Percentiles rank a stretch among this genome's conserved stretches.
These are phyloP conservation scores for Entelurus aequoreus DNA, from an alignment of 2,113 vertebrate species.

Conservation along the genomic window DNA sequence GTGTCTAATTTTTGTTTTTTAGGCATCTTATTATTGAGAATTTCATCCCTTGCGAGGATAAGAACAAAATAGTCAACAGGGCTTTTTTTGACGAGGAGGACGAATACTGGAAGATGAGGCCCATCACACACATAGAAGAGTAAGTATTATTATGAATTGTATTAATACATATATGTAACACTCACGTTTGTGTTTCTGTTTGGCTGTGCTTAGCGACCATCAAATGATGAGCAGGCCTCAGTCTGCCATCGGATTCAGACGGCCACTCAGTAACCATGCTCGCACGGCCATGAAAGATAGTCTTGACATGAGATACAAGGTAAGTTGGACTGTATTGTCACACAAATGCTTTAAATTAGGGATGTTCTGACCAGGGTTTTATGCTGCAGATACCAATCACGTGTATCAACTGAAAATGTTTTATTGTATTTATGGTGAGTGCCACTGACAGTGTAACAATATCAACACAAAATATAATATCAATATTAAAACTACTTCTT, in stretches of 20 bases:
- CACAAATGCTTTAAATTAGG: too few relatives aligned
- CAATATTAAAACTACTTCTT: too few relatives aligned
- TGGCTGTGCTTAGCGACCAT: constrained; percentile 75
- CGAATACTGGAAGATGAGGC: constrained; percentile 91
- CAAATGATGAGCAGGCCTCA: constrained; percentile 93
- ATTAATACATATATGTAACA: background rate
- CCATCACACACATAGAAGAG: constrained; percentile 88
- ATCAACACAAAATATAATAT: too few relatives aligned
- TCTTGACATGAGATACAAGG: constrained; percentile 84
- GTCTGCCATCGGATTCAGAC: constrained; percentile 88
- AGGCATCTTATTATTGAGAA: constrained; percentile 97
- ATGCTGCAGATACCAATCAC: too few relatives aligned
- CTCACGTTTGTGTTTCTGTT: background rate
- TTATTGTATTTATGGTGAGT: too few relatives aligned
- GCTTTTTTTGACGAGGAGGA: constrained; percentile 92
- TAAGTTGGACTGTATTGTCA: constrained; percentile 53
- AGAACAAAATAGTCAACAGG: constrained; percentile 89
- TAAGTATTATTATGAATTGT: constrained; percentile 55
- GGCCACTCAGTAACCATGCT: constrained; percentile 86
- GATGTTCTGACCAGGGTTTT: too few relatives aligned
- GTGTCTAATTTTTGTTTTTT: constrained; percentile 19
- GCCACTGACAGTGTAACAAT: too few relatives aligned
- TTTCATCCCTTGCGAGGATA: constrained; percentile 93
- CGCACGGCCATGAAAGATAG: constrained; percentile 80
- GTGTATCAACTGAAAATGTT: too few relatives aligned